Conservation (phyloP, 2,113 vertebrate genomes). For the Microcebus jonahi region DNA sequence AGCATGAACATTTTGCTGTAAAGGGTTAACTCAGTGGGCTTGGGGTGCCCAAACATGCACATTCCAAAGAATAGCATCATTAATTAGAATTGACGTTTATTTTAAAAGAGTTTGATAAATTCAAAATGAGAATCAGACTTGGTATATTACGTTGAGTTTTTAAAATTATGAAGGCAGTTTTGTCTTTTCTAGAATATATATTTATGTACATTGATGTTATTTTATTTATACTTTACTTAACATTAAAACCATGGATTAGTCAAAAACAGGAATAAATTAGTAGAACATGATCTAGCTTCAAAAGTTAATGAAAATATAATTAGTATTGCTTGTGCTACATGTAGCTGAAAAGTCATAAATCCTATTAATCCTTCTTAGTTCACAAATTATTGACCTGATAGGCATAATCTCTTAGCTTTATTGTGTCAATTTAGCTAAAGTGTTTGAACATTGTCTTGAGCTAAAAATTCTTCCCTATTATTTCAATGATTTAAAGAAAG, state of each 20-base stretch:
- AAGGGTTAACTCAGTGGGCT: background rate
- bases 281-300: constrained; percentile 80
- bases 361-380: constrained; percentile 83
- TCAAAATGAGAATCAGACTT: background rate
- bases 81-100: background rate
- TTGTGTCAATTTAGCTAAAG: constrained; percentile 68
- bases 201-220: constrained; percentile 76
- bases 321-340: constrained; percentile 82
- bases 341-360: constrained; percentile 83
- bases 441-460: constrained; percentile 17
- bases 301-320: constrained; percentile 88
- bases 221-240: constrained; percentile 82
- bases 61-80: background rate
- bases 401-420: constrained; percentile 76
- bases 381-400: constrained; percentile 85
- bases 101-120: background rate
- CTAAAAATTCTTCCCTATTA: constrained; percentile 26
- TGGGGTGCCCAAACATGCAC: background rate
- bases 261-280: constrained; percentile 82
- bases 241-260: constrained; percentile 81
- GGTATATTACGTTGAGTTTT: background rate
- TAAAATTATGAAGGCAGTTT: background rate
- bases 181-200: background rate
- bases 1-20: background rate
- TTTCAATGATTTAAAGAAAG: background rate